These are phyloP conservation scores for Diadumene lineata DNA, from an alignment of 92 coral and sea anemone species.

Conservation along the genomic window DNA sequence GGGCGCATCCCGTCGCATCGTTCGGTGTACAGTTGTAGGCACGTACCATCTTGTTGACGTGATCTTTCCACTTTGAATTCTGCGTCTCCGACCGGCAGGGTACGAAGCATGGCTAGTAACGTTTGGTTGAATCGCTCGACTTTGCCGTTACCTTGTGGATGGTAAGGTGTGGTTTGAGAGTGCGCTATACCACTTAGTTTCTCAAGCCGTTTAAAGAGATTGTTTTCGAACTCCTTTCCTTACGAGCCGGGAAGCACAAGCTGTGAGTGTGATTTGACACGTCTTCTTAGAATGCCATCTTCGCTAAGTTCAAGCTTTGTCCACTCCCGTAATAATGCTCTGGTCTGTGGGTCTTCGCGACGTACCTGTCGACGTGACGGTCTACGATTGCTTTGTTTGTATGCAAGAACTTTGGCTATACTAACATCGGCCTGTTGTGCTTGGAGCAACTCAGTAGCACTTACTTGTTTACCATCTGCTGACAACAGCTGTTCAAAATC, in stretches of 20 bases:
- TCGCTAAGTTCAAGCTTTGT: not conserved
- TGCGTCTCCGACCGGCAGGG: constrained; percentile 54
- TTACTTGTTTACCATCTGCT: not conserved
- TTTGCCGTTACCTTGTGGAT: constrained; percentile 63
- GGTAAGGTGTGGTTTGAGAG: constrained; percentile 58
- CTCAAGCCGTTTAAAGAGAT: constrained; percentile 35
- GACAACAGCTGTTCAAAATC: constrained; percentile 8
- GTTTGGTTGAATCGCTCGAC: constrained; percentile 59
- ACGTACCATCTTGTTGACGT: constrained; percentile 57
- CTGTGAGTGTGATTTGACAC: not conserved
- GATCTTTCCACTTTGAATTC: constrained; percentile 54
- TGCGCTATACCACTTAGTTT: constrained; percentile 39
- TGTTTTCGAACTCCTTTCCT: constrained; percentile 53
- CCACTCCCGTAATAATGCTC: constrained; percentile 7
- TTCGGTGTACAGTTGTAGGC: constrained; percentile 63
- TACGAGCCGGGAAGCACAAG: constrained; percentile 31
- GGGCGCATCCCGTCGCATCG: constrained; percentile 61
- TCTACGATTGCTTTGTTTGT: not conserved
- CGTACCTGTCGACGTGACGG: constrained; percentile 1
- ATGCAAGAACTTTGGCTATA: not conserved
- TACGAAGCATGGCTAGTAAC: constrained; percentile 54
- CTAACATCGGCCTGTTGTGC: not conserved
- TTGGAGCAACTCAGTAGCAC: not conserved
- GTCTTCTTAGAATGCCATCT: constrained; percentile 2
- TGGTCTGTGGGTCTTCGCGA: constrained; percentile 9